Evolutionary conservation across 2,113 vertebrate species (phyloP), one percentile per base, ranked within the genome.

Genomic region (Odontesthes bonariensis): DNA sequence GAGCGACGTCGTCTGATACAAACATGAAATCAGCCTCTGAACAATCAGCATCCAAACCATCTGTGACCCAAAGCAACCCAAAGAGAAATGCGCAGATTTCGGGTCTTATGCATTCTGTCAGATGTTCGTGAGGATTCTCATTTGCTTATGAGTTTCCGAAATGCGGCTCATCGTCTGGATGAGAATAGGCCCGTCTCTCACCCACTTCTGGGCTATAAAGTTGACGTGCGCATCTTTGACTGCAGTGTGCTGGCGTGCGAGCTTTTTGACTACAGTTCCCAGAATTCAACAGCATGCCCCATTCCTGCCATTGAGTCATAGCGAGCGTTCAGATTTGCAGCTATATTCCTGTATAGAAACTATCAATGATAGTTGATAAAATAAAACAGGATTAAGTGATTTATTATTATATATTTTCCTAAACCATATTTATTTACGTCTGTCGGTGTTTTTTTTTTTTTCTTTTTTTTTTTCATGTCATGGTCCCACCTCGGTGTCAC

Each of bases 231-330:
- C 84, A 86, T 80, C 75, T 33, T 57, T 49, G 63, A 75, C 80
- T 75, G 77, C 84, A 83, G 82, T 75, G 53, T 62, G 33, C 67
- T 64, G 22, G 73, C 69, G 53, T 74, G 17, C 35, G n/a, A 74
- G 49, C 42, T 6, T 2, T 42, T 56, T 57, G 35, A 91, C 91
- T 93, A 84, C 91, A 93, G 69, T 1, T 92, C 79, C 94, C 93
- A 92, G 35, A 77, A 88, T 89, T 40, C 92, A 74, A 22, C 22
- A 67, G 79, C 22, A n/a, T 19, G 5, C 17, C 6, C 17, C 16
- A 49, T 6, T 49, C 17, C 1, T n/a, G 46, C 46, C 7, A n/a
- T 49, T 49, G 16, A 49, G 46, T n/a, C 17, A 49, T 49, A 47
- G 46, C 46, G 14, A n/a, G 46, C 46, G 14, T 19, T 49, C 46